phyloP scores from a whole-genome alignment of 2,113 vertebrate genomes.

The Cyprinodon variegatus region DNA sequence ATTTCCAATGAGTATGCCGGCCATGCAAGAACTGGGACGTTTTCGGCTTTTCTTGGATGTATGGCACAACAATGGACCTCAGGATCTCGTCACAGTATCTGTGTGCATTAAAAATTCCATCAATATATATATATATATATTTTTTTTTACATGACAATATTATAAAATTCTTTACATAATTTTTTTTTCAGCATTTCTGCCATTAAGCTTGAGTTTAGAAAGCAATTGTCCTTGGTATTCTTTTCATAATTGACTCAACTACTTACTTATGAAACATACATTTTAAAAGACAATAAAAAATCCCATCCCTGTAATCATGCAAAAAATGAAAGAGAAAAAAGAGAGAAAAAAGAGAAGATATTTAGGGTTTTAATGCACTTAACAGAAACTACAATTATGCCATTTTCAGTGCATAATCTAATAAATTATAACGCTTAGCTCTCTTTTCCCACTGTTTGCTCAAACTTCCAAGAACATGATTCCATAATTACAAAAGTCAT shows the following conservation, averaged over 20 bases:
- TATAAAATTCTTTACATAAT: neutral
- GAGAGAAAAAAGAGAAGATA: too few species aligned
- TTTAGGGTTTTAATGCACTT: too few species aligned
- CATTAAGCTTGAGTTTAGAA: neutral
- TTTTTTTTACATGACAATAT: neutral
- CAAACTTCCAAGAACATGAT: neutral
- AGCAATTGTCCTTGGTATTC: neutral
- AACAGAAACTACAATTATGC: too few species aligned
- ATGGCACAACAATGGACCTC: too few species aligned
- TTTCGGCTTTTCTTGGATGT: too few species aligned
- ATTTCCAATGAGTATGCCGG: too few species aligned
- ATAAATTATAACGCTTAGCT: neutral
- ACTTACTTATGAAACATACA: neutral
- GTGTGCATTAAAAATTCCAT: too few species aligned
- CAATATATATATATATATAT: too few species aligned
- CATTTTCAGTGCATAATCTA: neutral
- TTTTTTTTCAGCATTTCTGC: neutral
- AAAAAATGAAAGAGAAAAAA: too few species aligned
- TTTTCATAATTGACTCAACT: neutral
- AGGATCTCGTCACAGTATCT: too few species aligned
- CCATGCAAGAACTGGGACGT: too few species aligned
- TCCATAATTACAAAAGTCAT: neutral
- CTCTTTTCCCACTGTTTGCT: neutral
- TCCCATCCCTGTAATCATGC: neutral
- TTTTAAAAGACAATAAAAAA: neutral